Evolutionary conservation across 1,140 invertebrate species (phyloP).

Genomic region (Melitaea cinxia): DNA sequence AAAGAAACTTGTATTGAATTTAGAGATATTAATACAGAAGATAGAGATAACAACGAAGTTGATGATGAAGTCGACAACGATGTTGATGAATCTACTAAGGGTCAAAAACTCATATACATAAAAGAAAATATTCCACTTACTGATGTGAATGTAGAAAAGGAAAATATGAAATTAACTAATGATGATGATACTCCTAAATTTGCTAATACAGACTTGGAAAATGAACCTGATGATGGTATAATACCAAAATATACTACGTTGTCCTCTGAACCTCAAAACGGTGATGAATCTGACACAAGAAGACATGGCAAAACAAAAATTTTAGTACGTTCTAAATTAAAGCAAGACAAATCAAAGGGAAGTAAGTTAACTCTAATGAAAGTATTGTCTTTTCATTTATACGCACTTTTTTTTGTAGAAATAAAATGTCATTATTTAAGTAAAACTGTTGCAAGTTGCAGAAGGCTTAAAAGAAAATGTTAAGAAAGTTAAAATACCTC

Average conservation of each 20-base stretch:
- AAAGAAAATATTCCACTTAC: neutral
- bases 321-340: neutral
- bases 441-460: neutral
- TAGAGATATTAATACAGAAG: conserved; percentile 38
- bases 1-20: conserved; percentile 72
- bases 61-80: conserved; percentile 4
- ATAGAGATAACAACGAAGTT: conserved; percentile 36
- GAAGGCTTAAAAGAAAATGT: neutral
- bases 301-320: neutral
- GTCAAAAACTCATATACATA: neutral
- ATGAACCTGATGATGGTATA: too few species aligned
- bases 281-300: neutral
- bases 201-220: neutral
- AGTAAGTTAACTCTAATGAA: neutral
- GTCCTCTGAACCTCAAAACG: neutral
- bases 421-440: too few species aligned
- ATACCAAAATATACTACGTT: too few species aligned
- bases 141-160: neutral
- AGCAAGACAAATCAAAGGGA: neutral
- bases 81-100: neutral
- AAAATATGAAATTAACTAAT: neutral
- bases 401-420: too few species aligned
- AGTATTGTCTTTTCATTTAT: neutral
- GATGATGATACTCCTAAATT: neutral
- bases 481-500: conserved; percentile 9